These are phyloP conservation scores for Drosophila teissieri DNA, from an alignment of 1,140 invertebrate species.

Conservation along the genomic window DNA sequence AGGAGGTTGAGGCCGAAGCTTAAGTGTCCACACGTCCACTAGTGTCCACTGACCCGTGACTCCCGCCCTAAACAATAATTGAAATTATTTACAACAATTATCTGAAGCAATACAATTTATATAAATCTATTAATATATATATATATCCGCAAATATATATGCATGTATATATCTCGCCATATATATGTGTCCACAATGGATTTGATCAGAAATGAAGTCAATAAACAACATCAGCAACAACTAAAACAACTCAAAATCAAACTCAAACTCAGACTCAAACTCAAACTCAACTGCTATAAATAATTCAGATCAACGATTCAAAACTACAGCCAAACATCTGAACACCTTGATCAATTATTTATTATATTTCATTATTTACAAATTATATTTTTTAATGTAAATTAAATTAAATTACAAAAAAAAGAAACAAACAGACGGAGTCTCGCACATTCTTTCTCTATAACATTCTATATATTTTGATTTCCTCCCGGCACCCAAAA, in stretches of 20 bases:
- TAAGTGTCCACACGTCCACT: slow-evolving; percentile 78
- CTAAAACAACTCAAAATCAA: slow-evolving; percentile 56
- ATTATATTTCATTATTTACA: slow-evolving; percentile 81
- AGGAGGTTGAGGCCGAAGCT: slow-evolving; percentile 92
- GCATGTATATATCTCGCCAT: slow-evolving; percentile 51
- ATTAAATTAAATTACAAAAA: slow-evolving; percentile 81
- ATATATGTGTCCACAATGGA: slow-evolving; percentile 50
- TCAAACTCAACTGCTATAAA: slow-evolving; percentile 59
- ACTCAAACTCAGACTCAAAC: slow-evolving; percentile 52
- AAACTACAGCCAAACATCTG: slow-evolving; percentile 70
- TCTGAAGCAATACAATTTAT: slow-evolving; percentile 54
- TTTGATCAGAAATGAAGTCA: slow-evolving; percentile 61
- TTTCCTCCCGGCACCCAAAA: background rate
- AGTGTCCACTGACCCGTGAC: slow-evolving; percentile 80
- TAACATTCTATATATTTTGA: background rate
- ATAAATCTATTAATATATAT: slow-evolving; percentile 53
- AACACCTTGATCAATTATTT: slow-evolving; percentile 69
- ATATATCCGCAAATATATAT: slow-evolving; percentile 47
- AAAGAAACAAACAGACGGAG: slow-evolving; percentile 32
- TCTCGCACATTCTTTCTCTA: slow-evolving; percentile 39
- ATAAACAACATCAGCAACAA: slow-evolving; percentile 59
- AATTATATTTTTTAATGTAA: slow-evolving; percentile 82
- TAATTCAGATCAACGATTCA: slow-evolving; percentile 71
- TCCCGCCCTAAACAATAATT: slow-evolving; percentile 79
- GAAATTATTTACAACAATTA: slow-evolving; percentile 56